phyloP scores from a whole-genome alignment of 2,888 invertebrate species.

The Drepana falcataria region DNA sequence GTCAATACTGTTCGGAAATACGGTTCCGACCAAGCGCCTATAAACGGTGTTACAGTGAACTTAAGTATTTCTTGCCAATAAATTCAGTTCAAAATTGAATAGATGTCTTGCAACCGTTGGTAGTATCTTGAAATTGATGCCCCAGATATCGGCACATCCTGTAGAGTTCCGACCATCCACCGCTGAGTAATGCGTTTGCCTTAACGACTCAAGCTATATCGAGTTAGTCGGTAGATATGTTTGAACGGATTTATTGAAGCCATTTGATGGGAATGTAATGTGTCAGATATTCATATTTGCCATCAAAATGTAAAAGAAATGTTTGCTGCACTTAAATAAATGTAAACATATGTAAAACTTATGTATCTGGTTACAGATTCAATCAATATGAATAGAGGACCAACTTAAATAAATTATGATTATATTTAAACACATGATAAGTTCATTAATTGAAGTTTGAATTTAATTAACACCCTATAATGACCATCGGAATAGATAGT shows the following conservation, averaged over 20 bases:
- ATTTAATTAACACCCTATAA: no score
- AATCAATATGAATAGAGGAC: no score
- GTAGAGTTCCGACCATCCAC: slow-evolving; percentile 47
- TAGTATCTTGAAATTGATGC: slow-evolving; percentile 47
- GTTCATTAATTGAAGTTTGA: no score
- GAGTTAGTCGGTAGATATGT: slow-evolving; percentile 5
- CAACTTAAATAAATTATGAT: no score
- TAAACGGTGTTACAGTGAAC: slow-evolving; percentile 5
- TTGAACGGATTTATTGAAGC: slow-evolving; percentile 10
- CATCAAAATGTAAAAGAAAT: no score
- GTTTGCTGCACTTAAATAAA: no score
- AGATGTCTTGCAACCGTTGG: slow-evolving; percentile 38
- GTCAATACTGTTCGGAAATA: not conserved
- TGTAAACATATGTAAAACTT: no score
- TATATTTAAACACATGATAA: no score
- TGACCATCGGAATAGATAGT: no score
- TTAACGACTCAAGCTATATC: slow-evolving; percentile 37
- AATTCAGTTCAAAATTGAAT: slow-evolving; percentile 42
- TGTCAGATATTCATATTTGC: slow-evolving; percentile 1
- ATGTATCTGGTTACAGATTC: no score
- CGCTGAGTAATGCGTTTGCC: slow-evolving; percentile 50
- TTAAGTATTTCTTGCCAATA: slow-evolving; percentile 38
- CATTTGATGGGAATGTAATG: slow-evolving; percentile 1
- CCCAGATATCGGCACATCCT: slow-evolving; percentile 54
- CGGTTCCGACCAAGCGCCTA: not conserved